These are phyloP conservation scores for Pteruthius melanotis DNA, from an alignment of 2,113 vertebrate species.

Conservation along the genomic window DNA sequence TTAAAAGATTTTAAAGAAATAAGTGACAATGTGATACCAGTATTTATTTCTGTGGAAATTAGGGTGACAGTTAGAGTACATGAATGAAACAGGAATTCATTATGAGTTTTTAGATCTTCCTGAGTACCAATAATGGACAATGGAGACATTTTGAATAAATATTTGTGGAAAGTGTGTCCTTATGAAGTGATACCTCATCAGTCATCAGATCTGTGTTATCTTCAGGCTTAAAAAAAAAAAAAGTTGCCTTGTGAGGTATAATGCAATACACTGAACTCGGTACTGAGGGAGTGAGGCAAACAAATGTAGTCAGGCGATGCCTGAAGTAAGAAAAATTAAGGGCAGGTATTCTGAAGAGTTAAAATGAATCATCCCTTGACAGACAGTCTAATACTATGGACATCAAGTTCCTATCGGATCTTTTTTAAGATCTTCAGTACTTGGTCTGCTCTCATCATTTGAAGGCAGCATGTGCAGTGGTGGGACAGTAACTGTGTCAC, in stretches of 20 bases:
- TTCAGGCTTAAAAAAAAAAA: not conserved
- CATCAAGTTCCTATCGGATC: not conserved
- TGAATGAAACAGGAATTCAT: not conserved
- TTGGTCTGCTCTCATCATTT: not conserved
- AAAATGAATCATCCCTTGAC: not conserved
- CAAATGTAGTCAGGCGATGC: not conserved
- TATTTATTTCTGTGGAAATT: conserved; percentile 37
- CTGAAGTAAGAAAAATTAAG: not conserved
- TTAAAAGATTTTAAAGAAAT: conserved; percentile 36
- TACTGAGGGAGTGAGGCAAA: not conserved
- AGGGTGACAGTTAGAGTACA: not conserved
- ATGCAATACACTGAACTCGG: not conserved
- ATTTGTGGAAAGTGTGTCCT: not conserved
- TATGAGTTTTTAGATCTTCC: not conserved
- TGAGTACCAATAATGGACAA: not conserved
- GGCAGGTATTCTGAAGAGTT: not conserved
- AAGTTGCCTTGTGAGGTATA: not conserved
- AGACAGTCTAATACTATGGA: not conserved
- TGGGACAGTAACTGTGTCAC: not conserved
- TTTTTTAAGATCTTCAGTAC: not conserved
- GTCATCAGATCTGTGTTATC: not conserved
- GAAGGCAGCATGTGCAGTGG: not conserved
- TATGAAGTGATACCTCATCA: not conserved
- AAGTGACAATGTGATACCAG: conserved; percentile 29
- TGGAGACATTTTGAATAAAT: not conserved